Conservation (phyloP, 2,113 vertebrate species). For the Pollimyrus isidori region DNA sequence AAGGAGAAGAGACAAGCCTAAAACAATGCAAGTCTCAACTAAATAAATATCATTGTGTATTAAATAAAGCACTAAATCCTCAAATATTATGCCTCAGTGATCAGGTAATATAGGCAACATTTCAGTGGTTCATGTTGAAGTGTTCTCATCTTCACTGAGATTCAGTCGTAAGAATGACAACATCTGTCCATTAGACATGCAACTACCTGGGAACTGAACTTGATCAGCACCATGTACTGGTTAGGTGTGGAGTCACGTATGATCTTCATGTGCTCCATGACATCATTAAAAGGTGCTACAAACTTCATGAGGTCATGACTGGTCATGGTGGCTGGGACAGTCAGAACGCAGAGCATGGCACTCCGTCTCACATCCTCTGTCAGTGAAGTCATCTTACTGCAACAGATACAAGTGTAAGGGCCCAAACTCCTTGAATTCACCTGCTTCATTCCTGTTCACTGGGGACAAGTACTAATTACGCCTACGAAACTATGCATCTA, state of each 20-base stretch:
- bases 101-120: not conserved
- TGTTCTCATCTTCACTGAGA: not conserved
- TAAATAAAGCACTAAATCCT: not conserved
- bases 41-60: not conserved
- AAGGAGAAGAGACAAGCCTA: not conserved
- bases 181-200: not conserved
- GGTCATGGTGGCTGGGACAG: slow-evolving; percentile 91
- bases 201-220: slow-evolving; percentile 82
- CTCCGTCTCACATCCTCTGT: slow-evolving; percentile 84
- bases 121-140: not conserved
- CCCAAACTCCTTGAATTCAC: not conserved
- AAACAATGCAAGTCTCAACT: not conserved
- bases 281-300: slow-evolving; percentile 89
- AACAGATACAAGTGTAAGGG: not conserved
- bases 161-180: not conserved
- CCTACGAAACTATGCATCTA: not conserved
- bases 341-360: slow-evolving; percentile 94
- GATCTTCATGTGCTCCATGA: slow-evolving; percentile 98
- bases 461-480: not conserved
- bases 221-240: slow-evolving; percentile 97
- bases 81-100: not conserved
- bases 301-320: slow-evolving; percentile 98
- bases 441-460: not conserved
- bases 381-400: slow-evolving; percentile 93
- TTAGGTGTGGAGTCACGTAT: slow-evolving; percentile 95